Evolutionary conservation across 2,797 vertebrate species (phyloP).

Genomic region (Parotocinclus haroldoi): DNA sequence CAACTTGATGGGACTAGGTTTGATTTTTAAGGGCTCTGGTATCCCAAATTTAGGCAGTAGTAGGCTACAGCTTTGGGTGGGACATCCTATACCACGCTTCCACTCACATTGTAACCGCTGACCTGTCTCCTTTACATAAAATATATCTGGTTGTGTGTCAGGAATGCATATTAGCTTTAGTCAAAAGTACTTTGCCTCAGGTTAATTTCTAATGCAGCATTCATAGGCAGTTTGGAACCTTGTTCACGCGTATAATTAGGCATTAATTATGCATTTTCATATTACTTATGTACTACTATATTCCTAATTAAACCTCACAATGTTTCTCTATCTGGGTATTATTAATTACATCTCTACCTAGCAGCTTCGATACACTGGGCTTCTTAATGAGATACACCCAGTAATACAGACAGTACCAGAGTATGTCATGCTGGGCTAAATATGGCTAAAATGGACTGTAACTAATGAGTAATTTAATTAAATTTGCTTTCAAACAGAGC

Average conservation of each 20-base stretch:
- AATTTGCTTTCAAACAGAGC: slow-evolving; percentile 10
- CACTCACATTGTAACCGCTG: too few relatives aligned
- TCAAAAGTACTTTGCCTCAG: neutral
- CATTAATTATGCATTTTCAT: slow-evolving; percentile 19
- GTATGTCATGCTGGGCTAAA: slow-evolving; percentile 35
- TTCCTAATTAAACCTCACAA: slow-evolving; percentile 42
- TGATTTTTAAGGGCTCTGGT: too few relatives aligned
- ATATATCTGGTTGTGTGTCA: neutral
- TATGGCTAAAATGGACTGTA: slow-evolving; percentile 37
- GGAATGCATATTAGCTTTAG: neutral
- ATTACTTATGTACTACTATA: slow-evolving; percentile 41
- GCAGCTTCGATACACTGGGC: slow-evolving; percentile 55
- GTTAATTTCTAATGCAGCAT: neutral
- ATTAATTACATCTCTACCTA: slow-evolving; percentile 61
- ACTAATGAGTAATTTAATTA: slow-evolving; percentile 46
- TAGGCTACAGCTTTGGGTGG: too few relatives aligned
- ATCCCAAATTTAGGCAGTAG: too few relatives aligned
- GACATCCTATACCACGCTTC: too few relatives aligned
- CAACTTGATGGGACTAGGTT: too few relatives aligned
- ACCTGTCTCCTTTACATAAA: too few relatives aligned
- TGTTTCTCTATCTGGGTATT: slow-evolving; percentile 47
- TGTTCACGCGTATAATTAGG: slow-evolving; percentile 15
- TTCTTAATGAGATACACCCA: slow-evolving; percentile 51
- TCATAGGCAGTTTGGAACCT: neutral
- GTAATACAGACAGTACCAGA: slow-evolving; percentile 26